Evolutionary conservation across 2,888 invertebrate genomes (phyloP), one percentile per base, ranked within the genome.

Genomic region (Galerucella calmariensis): DNA sequence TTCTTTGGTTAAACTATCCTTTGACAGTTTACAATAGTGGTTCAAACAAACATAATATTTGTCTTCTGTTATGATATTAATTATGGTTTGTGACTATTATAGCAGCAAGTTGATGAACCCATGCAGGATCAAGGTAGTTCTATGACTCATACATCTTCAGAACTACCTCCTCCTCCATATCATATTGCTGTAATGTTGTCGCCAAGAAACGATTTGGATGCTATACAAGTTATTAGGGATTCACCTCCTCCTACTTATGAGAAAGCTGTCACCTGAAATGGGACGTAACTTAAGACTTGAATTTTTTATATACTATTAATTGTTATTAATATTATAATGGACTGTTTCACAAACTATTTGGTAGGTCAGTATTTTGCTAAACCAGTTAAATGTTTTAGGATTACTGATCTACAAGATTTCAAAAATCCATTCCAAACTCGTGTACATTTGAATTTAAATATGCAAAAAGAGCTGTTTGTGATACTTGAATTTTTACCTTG

Each of bases 121-220:
- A 71, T 27, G 5, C 80, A 76, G 58, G 77, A 69, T 67, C 82
- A 81, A 75, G 78, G 80, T 75, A 77, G 80, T 51, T 66, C 73
- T 8, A 71, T 70, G 14, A 20, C 51, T 44, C 77, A 63, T 65
- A 77, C 74, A 71, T 56, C 80, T 24, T 76, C 81, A 48, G 85
- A 85, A 81, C 90, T 91, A 63, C 91, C 90, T 8, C 92, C 94
- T 24, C 95, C 95, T n/a, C 94, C 95, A 11, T 95, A 95, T 89
- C 94, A 94, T 88, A 93, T 94, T 88, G 94, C 95, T 58, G 93
- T 95, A 53, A 82, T 85, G 82, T 88, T 94, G 80, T 90, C 94
- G 84, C 93, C 94, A 72, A 90, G 90, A 68, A 79, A 79, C 59
- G 78, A 91, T 69, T 84, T 87, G 46, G 83, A 84, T 62, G 79